Conservation (phyloP, 2,113 vertebrate species). For the Spilogale gracilis region DNA sequence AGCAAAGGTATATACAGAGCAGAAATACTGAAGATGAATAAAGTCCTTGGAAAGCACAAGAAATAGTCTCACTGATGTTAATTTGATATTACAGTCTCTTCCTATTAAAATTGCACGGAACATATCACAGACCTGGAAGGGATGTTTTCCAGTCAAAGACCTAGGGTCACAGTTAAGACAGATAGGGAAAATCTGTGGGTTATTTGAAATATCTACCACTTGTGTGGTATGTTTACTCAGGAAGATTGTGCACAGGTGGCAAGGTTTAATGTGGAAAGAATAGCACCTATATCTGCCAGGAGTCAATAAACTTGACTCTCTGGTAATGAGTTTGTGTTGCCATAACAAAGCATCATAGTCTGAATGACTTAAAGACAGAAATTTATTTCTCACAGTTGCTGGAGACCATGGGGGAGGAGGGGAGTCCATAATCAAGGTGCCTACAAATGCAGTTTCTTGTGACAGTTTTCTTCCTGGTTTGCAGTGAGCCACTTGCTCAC, state of each 20-base stretch:
- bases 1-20: not conserved
- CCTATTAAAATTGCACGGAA: not conserved
- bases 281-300: not conserved
- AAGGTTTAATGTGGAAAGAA: not conserved
- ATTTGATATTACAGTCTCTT: not conserved
- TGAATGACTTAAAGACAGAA: not conserved
- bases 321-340: not conserved
- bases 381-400: not conserved
- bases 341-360: not conserved
- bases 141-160: not conserved
- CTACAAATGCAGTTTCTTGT: not conserved
- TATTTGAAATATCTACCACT: not conserved
- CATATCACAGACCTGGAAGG: not conserved
- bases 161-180: not conserved
- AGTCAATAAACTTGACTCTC: not conserved
- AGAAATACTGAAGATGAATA: not conserved
- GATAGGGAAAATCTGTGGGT: not conserved
- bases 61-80: not conserved
- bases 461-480: not conserved
- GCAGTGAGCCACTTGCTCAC: not conserved
- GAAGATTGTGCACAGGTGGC: not conserved
- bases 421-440: not conserved
- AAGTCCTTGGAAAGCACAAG: not conserved
- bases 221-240: not conserved
- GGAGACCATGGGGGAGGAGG: too few species aligned